phyloP scores from a whole-genome alignment of 2,797 vertebrate species.

The Onychomys leucogaster region DNA sequence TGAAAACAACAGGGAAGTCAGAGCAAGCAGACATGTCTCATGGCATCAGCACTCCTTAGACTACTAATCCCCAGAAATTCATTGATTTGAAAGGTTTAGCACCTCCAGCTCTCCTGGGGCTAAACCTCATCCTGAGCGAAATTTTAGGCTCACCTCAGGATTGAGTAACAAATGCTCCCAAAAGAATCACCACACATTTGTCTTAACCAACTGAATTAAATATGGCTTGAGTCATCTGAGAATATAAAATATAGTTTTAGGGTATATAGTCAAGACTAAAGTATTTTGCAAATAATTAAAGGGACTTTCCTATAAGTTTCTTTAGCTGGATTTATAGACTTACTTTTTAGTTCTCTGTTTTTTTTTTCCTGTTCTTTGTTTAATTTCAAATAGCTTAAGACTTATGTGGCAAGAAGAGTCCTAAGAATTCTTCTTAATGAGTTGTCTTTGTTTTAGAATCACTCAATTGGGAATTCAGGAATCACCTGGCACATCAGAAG shows the following conservation, averaged over 20 bases:
- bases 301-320: too few relatives aligned
- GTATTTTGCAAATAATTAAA: not conserved
- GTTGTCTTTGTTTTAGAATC: not conserved
- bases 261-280: not conserved
- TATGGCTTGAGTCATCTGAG: not conserved
- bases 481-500: not conserved
- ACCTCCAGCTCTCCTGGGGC: accelerated
- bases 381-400: not conserved
- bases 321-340: not conserved
- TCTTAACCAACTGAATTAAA: not conserved
- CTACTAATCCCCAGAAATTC: not conserved
- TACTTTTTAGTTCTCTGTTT: not conserved
- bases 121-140: not conserved
- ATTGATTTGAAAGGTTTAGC: not conserved
- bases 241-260: not conserved
- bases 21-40: not conserved
- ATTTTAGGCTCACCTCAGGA: not conserved
- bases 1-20: not conserved
- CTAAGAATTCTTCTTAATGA: not conserved
- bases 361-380: too few relatives aligned
- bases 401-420: not conserved
- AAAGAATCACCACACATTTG: not conserved
- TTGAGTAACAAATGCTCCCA: not conserved
- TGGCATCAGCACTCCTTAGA: not conserved
- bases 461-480: not conserved